Base-by-base conservation (phyloP, 2,888 invertebrate species). In the Noctua janthe region DNA sequence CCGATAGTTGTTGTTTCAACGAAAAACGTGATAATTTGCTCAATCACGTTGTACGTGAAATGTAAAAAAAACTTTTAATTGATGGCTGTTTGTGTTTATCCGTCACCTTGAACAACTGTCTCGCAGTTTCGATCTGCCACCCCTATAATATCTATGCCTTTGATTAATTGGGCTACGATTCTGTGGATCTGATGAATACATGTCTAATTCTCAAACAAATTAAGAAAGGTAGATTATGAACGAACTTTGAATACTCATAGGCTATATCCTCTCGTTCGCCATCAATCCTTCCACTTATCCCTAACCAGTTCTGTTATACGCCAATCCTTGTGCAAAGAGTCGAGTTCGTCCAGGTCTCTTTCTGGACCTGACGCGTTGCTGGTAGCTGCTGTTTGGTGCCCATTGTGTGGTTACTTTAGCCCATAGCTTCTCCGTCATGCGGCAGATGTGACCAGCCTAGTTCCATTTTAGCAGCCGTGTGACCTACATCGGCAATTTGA, bases 51-150 rank as follows among this genome's bases (percentile, higher is more conserved):
- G 66, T 8, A 66, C 20, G 20, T 47, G 23, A 64, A 78, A 74
- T 39, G 49, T 43, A 7, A 49, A 66, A 75, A 51, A 66, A 85
- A 71, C 64, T 86, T 83, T 76, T 85, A 76, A 86, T 87, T 83
- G 83, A 83, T 74, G 20, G 15, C 47, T 85, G 75, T 86, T 80
- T 86, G 77, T 78, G 72, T 86, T 80, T 83, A 72, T 51, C 74
- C n/a, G 71, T 72, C 23, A 71, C 75, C 70, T 84, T 76, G 73
- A 85, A 81, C 35, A 54, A 54, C 56, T 72, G 51, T 69, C 51
- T 66, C 54, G 49, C 51, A 74, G 62, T 69, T 69, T 71, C 62
- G 39, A 77, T 74, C 64, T 11, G 23, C 10, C 62, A 4, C 54
- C 59, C 59, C n/a, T 74, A n/a, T 59, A 64, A 59, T 74, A 84